A percentile compares a stretch with the other conserved stretches of the same genome.
Evolutionary conservation across 2,113 vertebrate species (phyloP).

Genomic region (Vidua macroura): DNA sequence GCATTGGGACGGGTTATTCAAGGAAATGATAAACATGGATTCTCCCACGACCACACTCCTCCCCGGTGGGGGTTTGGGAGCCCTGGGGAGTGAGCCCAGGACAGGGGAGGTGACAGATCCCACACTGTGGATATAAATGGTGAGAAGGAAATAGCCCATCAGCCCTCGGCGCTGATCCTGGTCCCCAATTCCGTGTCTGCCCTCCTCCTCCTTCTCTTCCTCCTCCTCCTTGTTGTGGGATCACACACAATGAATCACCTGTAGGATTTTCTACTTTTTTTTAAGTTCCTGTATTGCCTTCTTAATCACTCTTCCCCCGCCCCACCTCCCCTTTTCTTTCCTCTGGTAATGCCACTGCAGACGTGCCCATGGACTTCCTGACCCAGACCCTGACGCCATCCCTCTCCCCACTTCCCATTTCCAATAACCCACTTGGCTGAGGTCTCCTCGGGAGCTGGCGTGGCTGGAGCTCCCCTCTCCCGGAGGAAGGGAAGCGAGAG

Average conservation of each 20-base stretch:
- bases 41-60: not conserved
- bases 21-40: not conserved
- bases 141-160: not conserved
- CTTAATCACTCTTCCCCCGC: not conserved
- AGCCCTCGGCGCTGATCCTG: not conserved
- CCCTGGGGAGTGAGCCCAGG: not conserved
- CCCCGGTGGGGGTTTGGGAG: not conserved
- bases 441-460: fast-evolving
- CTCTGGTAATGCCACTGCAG: not conserved
- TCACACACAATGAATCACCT: not conserved
- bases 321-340: not conserved
- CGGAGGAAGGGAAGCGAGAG: not conserved
- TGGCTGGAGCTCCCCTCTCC: not conserved
- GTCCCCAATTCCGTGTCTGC: not conserved
- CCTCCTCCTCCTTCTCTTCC: not conserved
- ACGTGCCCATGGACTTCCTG: not conserved
- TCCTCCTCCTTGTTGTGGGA: not conserved
- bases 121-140: not conserved
- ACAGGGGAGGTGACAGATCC: not conserved
- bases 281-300: not conserved
- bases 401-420: conserved; percentile 35
- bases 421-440: not conserved
- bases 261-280: not conserved
- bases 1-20: not conserved
- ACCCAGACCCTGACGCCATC: not conserved